Base-by-base conservation (phyloP, 2,113 vertebrate species). In the Stomatorhinus ivindoensis region DNA sequence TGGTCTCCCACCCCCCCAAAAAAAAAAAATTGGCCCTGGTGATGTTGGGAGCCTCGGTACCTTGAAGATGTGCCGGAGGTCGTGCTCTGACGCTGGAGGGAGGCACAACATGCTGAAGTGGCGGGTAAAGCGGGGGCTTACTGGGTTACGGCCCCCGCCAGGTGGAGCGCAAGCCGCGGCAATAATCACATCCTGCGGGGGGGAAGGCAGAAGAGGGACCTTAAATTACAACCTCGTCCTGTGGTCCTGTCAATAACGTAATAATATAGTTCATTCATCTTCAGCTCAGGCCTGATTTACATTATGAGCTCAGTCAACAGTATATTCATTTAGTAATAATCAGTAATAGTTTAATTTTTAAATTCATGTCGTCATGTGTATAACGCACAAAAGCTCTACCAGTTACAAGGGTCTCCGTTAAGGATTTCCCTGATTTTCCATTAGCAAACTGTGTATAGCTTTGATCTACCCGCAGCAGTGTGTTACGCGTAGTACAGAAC, bases 41-140 rank as follows among this genome's bases (percentile, higher is more conserved):
- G 4, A 1, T 15, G 13, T n/a, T 31, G 17, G 3, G 53, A 73
- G 42, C 44, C 8, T 69, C 46, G 48, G 93, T 95, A 97, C 97
- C 94, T 96, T 96, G 92, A 98, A 97, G 92, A 97, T 97, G 61
- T 97, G 96, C 88, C 97, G 97, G 69, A 97, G 95, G 91, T 95
- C 97, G 87, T 96, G 94, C 53, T 97, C 96, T 0, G 97, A 97
- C 5, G 96, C 96, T 5, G 92, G 95, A 1, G 97, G 96, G 55
- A 97, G 95, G 90, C 96, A 97, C 53, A 97, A 90, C 95, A 96
- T 96, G 92, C 95, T 97, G 94, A 98, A 97, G 92, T 96, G 95
- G 47, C 97, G 94, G 69, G 97, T 95, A 89, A 97, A 97, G 90
- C 96, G 95, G 0, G 96, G 95, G 3, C 95, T 97, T 91, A 98